Evolutionary conservation across 2,888 invertebrate species (phyloP).

Genomic region (Choreutis nemorana): DNA sequence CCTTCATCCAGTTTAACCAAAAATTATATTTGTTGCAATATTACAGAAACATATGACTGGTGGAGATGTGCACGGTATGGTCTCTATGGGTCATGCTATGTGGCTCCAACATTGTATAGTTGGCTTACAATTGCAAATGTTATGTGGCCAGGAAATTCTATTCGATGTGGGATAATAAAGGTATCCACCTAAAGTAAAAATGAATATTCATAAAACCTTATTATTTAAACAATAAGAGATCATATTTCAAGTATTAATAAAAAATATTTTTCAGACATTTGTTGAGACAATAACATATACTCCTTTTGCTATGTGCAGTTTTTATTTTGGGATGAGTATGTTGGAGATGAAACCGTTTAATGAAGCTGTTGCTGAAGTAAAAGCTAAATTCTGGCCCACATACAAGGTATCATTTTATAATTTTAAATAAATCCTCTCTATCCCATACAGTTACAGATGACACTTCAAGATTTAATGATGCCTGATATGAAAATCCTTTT

Average conservation of each 20-base stretch:
- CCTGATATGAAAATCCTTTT: too few species aligned
- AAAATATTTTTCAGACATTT: slow-evolving; percentile 63
- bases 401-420: slow-evolving; percentile 64
- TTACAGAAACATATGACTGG: slow-evolving; percentile 70
- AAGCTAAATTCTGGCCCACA: slow-evolving; percentile 77
- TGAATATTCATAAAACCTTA: too few species aligned
- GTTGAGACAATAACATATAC: slow-evolving; percentile 80
- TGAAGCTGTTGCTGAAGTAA: slow-evolving; percentile 73
- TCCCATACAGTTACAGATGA: too few species aligned
- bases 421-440: too few species aligned
- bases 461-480: too few species aligned
- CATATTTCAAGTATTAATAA: background rate
- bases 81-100: slow-evolving; percentile 81
- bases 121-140: slow-evolving; percentile 81
- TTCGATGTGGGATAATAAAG: slow-evolving; percentile 77
- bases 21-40: too few species aligned
- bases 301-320: slow-evolving; percentile 78
- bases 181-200: too few species aligned
- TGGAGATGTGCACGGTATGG: slow-evolving; percentile 76
- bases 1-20: slow-evolving; percentile 3
- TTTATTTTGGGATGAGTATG: slow-evolving; percentile 79
- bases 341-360: slow-evolving; percentile 73
- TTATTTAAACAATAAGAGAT: slow-evolving; percentile 66
- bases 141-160: slow-evolving; percentile 76
- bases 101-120: slow-evolving; percentile 81